phyloP scores from a whole-genome alignment of 2,113 vertebrate species.

The Jacana jacana region DNA sequence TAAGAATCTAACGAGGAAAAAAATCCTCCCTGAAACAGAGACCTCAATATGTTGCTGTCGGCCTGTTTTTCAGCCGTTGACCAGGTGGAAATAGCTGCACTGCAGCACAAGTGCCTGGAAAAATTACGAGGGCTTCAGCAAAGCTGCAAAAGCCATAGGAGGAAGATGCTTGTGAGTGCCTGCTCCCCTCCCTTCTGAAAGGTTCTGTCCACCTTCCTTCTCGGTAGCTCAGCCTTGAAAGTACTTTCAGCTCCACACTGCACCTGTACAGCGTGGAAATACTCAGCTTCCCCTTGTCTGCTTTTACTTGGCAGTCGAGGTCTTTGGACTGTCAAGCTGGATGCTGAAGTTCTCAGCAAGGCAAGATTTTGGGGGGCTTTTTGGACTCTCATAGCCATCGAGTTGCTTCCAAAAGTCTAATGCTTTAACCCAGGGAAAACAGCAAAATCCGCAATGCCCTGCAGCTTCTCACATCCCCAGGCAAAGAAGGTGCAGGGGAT shows the following conservation, averaged over 20 bases:
- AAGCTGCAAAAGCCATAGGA: not conserved
- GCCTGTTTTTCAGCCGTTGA: not conserved
- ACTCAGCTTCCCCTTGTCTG: not conserved
- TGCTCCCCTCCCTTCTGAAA: not conserved
- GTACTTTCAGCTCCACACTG: not conserved
- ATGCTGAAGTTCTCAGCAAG: not conserved
- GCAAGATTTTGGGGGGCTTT: not conserved
- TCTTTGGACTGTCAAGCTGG: not conserved
- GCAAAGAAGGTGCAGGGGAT: not conserved
- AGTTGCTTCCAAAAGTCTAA: not conserved
- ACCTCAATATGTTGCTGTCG: not conserved
- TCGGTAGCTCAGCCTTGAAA: not conserved
- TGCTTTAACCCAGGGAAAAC: not conserved
- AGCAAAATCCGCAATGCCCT: not conserved
- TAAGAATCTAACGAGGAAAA: not conserved
- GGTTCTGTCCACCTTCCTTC: not conserved
- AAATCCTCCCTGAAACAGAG: not conserved
- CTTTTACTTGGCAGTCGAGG: not conserved
- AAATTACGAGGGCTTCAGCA: conserved; percentile 8
- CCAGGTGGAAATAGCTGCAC: not conserved
- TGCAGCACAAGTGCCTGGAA: conserved; percentile 24
- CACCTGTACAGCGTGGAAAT: not conserved
- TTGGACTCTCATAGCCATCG: not conserved
- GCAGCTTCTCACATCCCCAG: not conserved
- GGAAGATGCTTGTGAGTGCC: not conserved